phyloP scores from a whole-genome alignment of 2,888 invertebrate genomes.

The Tenthredo distinguenda region DNA sequence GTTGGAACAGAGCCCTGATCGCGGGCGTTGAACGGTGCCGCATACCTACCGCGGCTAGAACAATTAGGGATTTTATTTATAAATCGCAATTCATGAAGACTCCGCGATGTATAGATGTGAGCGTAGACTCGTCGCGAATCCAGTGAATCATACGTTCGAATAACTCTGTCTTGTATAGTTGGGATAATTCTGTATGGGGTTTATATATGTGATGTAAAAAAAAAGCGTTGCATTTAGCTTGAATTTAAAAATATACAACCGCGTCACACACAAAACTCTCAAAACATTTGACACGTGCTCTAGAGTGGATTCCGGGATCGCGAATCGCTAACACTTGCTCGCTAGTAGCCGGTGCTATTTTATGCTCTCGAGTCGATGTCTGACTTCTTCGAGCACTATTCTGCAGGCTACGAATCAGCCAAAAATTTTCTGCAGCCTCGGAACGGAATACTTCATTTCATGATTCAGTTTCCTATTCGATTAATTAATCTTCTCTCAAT shows the following conservation, averaged over 20 bases:
- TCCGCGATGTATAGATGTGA: neutral
- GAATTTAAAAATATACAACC: slow-evolving; percentile 42
- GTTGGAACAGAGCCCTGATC: slow-evolving; percentile 35
- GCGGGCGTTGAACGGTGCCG: slow-evolving; percentile 33
- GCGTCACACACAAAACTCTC: slow-evolving; percentile 20
- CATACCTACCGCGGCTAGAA: neutral
- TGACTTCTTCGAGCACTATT: neutral
- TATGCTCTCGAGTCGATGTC: neutral
- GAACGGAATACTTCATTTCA: neutral
- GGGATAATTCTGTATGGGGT: neutral
- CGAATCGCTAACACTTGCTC: slow-evolving; percentile 14
- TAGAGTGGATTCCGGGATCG: slow-evolving; percentile 8
- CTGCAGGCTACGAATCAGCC: neutral
- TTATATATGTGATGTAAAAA: neutral
- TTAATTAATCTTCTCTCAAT: neutral
- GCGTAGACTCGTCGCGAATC: neutral
- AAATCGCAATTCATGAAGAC: slow-evolving; percentile 32
- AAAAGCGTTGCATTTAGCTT: slow-evolving; percentile 24
- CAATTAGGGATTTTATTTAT: slow-evolving; percentile 52
- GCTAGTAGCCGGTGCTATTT: neutral
- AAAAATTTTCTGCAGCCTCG: neutral
- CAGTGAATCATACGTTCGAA: slow-evolving; percentile 28
- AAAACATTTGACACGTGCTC: slow-evolving; percentile 44
- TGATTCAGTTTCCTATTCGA: neutral
- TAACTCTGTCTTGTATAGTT: neutral